A percentile compares a stretch with the other conserved stretches of the same genome.
Conservation (phyloP, 2,113 vertebrate species). For the Climacteris rufus region DNA sequence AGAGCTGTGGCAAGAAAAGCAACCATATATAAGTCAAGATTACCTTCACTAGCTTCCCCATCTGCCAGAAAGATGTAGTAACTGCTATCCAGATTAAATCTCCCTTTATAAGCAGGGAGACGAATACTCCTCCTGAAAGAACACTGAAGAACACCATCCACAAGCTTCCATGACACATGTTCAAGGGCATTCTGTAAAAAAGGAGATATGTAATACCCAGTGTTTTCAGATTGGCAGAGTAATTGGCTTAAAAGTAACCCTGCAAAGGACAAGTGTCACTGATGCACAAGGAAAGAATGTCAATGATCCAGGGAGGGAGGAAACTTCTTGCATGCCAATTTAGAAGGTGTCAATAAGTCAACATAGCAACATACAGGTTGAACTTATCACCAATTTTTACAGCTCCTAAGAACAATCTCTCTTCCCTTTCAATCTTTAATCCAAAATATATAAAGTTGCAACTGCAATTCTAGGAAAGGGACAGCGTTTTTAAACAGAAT, state of each 20-base stretch:
- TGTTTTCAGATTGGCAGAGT: background rate
- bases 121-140: constrained; percentile 77
- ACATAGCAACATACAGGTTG: background rate
- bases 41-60: constrained; percentile 76
- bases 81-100: constrained; percentile 75
- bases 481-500: background rate
- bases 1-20: background rate
- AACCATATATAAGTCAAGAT: background rate
- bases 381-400: background rate
- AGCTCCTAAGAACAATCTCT: background rate
- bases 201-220: background rate
- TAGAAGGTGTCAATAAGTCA: background rate
- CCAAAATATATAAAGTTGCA: background rate
- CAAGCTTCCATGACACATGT: constrained; percentile 76
- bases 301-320: background rate
- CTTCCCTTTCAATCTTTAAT: background rate
- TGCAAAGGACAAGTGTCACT: background rate
- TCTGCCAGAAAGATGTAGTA: constrained; percentile 86
- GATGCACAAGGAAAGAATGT: background rate
- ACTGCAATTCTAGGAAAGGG: background rate
- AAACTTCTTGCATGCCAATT: background rate
- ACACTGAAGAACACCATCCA: constrained; percentile 81
- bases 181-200: constrained; percentile 72
- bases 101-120: constrained; percentile 56
- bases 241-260: background rate